phyloP scores from a whole-genome alignment of 1,140 invertebrate genomes.

The Planococcus citri region DNA sequence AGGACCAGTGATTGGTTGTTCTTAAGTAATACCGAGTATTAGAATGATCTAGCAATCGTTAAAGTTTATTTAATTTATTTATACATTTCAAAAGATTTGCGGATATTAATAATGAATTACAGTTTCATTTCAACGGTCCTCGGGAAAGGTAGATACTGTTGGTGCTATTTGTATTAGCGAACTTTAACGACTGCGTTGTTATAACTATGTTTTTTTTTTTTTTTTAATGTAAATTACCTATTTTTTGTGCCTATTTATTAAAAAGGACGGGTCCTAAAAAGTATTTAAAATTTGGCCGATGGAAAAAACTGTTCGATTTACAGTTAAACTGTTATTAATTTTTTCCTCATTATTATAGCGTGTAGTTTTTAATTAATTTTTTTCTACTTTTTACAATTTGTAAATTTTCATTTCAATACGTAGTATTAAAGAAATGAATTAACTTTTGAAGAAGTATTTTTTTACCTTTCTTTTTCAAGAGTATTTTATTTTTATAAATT shows the following conservation, averaged over 20 bases:
- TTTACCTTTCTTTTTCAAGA: too few relatives aligned
- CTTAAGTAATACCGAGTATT: background rate
- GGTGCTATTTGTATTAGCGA: background rate
- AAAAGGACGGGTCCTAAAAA: background rate
- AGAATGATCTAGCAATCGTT: background rate
- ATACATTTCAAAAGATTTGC: background rate
- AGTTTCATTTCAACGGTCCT: background rate
- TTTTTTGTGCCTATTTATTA: background rate
- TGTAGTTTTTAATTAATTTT: constrained; percentile 8
- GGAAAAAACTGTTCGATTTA: background rate
- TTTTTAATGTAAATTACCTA: background rate
- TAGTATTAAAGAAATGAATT: constrained; percentile 13
- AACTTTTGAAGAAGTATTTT: background rate
- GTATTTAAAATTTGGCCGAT: background rate
- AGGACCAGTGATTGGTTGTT: constrained; percentile 28
- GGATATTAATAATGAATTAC: background rate
- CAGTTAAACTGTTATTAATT: constrained; percentile 14
- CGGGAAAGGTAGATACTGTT: background rate
- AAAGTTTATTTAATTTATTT: background rate
- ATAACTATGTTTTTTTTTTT: too few relatives aligned
- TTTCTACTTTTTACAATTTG: constrained; percentile 12
- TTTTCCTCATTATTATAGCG: background rate
- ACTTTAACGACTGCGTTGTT: constrained; percentile 4
- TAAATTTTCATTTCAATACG: constrained; percentile 14
- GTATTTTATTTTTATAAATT: too few relatives aligned